These are phyloP conservation scores for Chionis minor DNA, from an alignment of 2,113 vertebrate genomes.

Conservation along the genomic window DNA sequence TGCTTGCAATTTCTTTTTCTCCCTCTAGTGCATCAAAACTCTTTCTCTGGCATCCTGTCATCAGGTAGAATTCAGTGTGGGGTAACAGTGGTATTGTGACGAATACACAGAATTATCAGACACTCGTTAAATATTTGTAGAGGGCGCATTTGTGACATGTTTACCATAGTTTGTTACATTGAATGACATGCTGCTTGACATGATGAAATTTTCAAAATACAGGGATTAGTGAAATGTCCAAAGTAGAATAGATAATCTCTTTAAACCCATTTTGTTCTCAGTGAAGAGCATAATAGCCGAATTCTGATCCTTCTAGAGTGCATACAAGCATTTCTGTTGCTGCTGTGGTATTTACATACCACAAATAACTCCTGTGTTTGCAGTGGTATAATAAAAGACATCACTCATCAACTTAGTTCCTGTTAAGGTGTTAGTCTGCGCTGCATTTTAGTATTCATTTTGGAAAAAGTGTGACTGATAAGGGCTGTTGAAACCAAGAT, in stretches of 20 bases:
- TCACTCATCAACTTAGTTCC: not conserved
- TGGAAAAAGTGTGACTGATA: not conserved
- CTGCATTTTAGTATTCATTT: not conserved
- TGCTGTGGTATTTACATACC: not conserved
- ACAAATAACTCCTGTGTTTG: not conserved
- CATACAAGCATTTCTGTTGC: not conserved
- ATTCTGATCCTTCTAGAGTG: not conserved
- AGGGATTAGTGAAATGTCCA: not conserved
- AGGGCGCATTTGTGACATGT: not conserved
- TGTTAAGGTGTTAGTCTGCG: not conserved
- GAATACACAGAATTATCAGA: not conserved
- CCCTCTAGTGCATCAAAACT: not conserved
- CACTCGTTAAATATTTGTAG: not conserved
- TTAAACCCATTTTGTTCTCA: not conserved
- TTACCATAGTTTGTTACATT: not conserved
- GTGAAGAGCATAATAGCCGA: not conserved
- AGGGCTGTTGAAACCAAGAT: not conserved
- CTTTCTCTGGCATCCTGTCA: not conserved
- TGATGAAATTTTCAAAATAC: fast-evolving
- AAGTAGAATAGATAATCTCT: not conserved
- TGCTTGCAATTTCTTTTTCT: not conserved
- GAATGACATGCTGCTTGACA: not conserved
- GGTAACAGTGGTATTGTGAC: not conserved
- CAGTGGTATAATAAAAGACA: not conserved
- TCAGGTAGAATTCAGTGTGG: not conserved